Evolutionary conservation across 1,140 invertebrate species (phyloP).

Genomic region (Zaprionus gabonicus): DNA sequence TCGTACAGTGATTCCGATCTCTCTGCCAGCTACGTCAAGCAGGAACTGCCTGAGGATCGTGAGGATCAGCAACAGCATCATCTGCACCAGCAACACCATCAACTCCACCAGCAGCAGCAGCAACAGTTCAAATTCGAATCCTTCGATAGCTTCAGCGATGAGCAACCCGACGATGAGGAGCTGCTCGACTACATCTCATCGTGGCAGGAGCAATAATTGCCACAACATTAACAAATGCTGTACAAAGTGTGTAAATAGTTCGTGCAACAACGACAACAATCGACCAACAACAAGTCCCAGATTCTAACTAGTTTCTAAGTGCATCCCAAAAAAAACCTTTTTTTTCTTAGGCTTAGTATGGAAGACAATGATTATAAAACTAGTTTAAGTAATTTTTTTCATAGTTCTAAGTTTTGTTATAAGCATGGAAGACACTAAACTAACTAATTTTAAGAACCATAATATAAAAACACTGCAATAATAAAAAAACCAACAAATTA

Average conservation of each 20-base stretch:
- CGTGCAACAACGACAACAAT: conserved; percentile 47
- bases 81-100: conserved; percentile 64
- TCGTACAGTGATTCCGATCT: conserved; percentile 88
- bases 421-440: conserved; percentile 84
- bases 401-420: conserved; percentile 70
- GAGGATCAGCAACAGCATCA: conserved; percentile 63
- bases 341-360: conserved; percentile 66
- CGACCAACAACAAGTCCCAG: conserved; percentile 55
- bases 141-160: conserved; percentile 91
- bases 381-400: conserved; percentile 51
- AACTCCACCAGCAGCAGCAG: conserved; percentile 64
- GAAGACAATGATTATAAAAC: conserved; percentile 84
- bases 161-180: conserved; percentile 95
- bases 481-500: conserved; percentile 45
- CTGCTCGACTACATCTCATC: conserved; percentile 94
- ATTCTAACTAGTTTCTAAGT: conserved; percentile 32
- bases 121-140: conserved; percentile 86
- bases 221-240: conserved; percentile 37
- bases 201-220: conserved; percentile 90
- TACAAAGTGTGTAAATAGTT: conserved; percentile 77
- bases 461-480: conserved; percentile 61
- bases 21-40: conserved; percentile 70
- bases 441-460: conserved; percentile 32
- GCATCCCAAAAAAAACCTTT: conserved; percentile 33
- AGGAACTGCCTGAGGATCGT: conserved; percentile 50